A percentile compares a stretch with the other conserved stretches of the same genome.
These are phyloP conservation scores for crab-eating macaque (Macaca fascicularis) DNA, from an alignment of 2,113 vertebrate genomes.

Conservation along the genomic window T2T-MFA8v1.1 NC_088379.1:104696501-104697000, in stretches of 20 bases:
- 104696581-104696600: not conserved
- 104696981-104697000: not conserved
- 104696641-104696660: not conserved
- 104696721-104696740: slow-evolving; percentile 13
- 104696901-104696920: not conserved
- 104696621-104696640: not conserved
- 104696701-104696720: not conserved
- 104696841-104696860: not conserved
- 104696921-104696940: not conserved
- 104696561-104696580: not conserved
- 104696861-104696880: not conserved
- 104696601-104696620: not conserved
- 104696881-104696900: not conserved
- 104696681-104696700: not conserved
- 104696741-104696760: not conserved
- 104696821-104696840: not conserved
- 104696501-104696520: not conserved
- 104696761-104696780: not conserved
- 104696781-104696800: not conserved
- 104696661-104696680: not conserved
- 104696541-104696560: not conserved
- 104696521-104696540: not conserved
- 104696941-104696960: not conserved
- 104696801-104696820: not conserved
- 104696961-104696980: not conserved